Percentiles rank a stretch among this genome's conserved stretches.
These are phyloP conservation scores for Brachionus koreanus DNA, from an alignment of 1,140 invertebrate species.

Conservation along the genomic window DNA sequence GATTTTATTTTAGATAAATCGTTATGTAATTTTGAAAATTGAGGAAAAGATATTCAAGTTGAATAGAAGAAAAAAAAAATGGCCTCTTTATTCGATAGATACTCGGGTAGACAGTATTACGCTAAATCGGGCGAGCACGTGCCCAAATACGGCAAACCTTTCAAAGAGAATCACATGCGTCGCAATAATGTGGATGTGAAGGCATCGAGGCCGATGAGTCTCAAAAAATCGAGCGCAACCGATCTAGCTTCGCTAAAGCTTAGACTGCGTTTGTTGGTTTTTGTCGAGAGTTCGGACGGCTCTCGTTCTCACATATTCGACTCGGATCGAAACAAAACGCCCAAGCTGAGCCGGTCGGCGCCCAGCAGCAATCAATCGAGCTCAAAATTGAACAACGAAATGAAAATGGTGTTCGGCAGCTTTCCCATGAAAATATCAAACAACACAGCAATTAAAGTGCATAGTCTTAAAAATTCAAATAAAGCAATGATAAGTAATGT, in stretches of 20 bases:
- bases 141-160: background rate
- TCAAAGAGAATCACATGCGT: background rate
- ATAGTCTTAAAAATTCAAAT: background rate
- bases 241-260: background rate
- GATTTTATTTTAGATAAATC: background rate
- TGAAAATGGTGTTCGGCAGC: conserved; percentile 35
- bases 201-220: background rate
- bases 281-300: background rate
- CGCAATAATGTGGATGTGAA: background rate
- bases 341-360: background rate
- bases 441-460: conserved; percentile 33
- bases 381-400: conserved; percentile 5
- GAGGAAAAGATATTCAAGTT: background rate
- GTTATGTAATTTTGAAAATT: background rate
- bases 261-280: background rate
- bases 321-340: background rate
- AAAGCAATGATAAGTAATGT: conserved; percentile 40
- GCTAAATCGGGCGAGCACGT: background rate
- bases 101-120: background rate
- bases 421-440: conserved; percentile 41
- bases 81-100: background rate
- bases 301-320: conserved; percentile 17
- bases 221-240: background rate
- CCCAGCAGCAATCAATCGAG: background rate
- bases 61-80: background rate